Evolutionary conservation across 2,797 vertebrate species (phyloP), one percentile per base, ranked within the genome.

Genomic region (Falco novaeseelandiae): DNA sequence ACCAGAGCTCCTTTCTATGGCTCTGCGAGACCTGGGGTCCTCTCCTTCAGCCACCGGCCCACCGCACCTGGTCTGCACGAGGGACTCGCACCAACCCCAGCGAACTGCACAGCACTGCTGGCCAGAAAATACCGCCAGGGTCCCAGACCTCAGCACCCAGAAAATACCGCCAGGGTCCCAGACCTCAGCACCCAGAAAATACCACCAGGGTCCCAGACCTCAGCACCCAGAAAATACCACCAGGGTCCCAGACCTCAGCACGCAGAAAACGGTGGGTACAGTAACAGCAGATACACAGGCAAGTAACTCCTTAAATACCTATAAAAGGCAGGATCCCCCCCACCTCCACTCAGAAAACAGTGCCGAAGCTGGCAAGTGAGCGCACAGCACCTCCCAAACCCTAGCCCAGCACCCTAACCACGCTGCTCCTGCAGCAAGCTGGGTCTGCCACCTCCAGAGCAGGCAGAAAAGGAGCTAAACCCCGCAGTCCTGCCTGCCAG

Each of bases 341-440:
- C n/a, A 25, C 30, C 30, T 32, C 6, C n/a, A 0, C 72, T 11
- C 61, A 9, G 27, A 21, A 26, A 52, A 8, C 4, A n/a, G 22
- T 1, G 8, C 32, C 19, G 36, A 9, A 20, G 38, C 22, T 51
- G 34, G 10, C 7, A 54, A 32, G 25, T 0, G 11, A 25, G 36
- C 1, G 25, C 44, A 34, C 32, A 36, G 40, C 32, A 29, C 19
- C 44, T 48, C 46, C 44, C 61, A 36, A n/a, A 48, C 15, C n/a
- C 29, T 40, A 52, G 49, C 48, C 58, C 62, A 34, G 65, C 49
- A 6, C 38, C 36, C 21, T 4, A 26, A 4, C 8, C 65, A 17
- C 30, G 19, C n/a, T 4, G 44, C 13, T 17, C 27, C 62, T 51
- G 54, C 59, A 70, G 8, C 70, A 8, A 23, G n/a, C 32, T 2